Base-by-base conservation (phyloP, 2,113 vertebrate species). In the Vulpes ferrilata region DNA sequence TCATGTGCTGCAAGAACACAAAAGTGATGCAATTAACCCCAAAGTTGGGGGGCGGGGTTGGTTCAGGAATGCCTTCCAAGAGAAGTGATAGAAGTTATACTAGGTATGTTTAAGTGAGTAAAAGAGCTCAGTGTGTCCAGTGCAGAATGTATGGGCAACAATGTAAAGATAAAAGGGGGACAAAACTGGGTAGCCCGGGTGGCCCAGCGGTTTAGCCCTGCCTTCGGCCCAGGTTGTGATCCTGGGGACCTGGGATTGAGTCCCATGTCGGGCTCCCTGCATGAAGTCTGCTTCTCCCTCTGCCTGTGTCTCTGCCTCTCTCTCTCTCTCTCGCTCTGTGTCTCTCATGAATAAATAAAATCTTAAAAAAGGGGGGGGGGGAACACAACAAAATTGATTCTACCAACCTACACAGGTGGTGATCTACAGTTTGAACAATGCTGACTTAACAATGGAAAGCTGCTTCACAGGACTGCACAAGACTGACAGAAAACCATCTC, bases 1-100 rank as follows among this genome's bases (percentile, higher is more conserved):
- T 0, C 57, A 13, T 27, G 17, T 1, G n/a, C 32, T 1, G 0
- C 5, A 53, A 73, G 65, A 53, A 88, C 16, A 67, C 3, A 11
- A 30, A 38, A 48, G 35, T 17, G 17, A 74, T 27, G 2, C 48
- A 53, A 11, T 2, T 11, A n/a, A 62, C 59, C 12, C 55, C 23
- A 19, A 48, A 2, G 43, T 2, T 11, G 2, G 62, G 60, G 88
- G 9, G 13, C 19, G 13, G 25, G 35, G 74, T 23, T 15, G 30
- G 16, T 35, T 73, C 80, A 20, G 4, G 13, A 59, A 53, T 11
- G 35, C 30, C 55, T 92, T 69, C 43, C 69, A 57, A 23, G 38
- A 10, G 27, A 73, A 55, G 51, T 11, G 27, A 76, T 1, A 1
- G 16, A 64, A 55, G 8, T 17, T 35, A 22, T 43, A 86, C 25